Evolutionary conservation across 2,113 vertebrate species (phyloP).

Genomic region (Lophura nycthemera): DNA sequence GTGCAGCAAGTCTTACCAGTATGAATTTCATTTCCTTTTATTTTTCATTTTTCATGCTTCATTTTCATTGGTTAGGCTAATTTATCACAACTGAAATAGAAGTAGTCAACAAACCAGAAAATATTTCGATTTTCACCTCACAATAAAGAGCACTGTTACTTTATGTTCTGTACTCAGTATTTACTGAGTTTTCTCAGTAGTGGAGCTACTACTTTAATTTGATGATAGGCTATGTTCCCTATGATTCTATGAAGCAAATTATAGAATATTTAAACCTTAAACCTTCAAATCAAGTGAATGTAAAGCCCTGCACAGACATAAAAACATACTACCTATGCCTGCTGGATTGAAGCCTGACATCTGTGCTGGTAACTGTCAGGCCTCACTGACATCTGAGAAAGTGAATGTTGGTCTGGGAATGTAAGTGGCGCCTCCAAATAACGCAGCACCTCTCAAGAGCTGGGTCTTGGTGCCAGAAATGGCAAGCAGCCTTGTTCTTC

Average conservation of each 20-base stretch:
- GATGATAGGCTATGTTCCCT: not conserved
- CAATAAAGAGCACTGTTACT: not conserved
- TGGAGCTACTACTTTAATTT: not conserved
- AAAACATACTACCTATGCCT: not conserved
- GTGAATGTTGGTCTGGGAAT: slow-evolving; percentile 38
- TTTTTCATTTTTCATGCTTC: not conserved
- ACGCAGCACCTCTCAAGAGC: slow-evolving; percentile 47
- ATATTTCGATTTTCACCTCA: not conserved
- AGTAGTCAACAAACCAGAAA: not conserved
- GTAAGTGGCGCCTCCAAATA: slow-evolving; percentile 20
- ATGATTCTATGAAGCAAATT: not conserved
- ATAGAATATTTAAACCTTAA: not conserved
- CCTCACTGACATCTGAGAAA: slow-evolving; percentile 49
- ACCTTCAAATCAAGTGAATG: not conserved
- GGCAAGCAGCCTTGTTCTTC: not conserved
- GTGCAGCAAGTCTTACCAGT: not conserved
- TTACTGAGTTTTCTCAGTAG: not conserved
- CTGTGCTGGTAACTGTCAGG: slow-evolving; percentile 8
- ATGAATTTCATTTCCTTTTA: not conserved
- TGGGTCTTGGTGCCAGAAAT: not conserved
- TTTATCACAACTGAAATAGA: not conserved
- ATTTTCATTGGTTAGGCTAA: not conserved
- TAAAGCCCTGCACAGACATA: not conserved
- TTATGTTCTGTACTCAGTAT: not conserved
- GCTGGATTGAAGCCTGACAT: slow-evolving; percentile 35